Evolutionary conservation across 2,888 invertebrate species (phyloP).

Genomic region (Chloroclysta siterata): DNA sequence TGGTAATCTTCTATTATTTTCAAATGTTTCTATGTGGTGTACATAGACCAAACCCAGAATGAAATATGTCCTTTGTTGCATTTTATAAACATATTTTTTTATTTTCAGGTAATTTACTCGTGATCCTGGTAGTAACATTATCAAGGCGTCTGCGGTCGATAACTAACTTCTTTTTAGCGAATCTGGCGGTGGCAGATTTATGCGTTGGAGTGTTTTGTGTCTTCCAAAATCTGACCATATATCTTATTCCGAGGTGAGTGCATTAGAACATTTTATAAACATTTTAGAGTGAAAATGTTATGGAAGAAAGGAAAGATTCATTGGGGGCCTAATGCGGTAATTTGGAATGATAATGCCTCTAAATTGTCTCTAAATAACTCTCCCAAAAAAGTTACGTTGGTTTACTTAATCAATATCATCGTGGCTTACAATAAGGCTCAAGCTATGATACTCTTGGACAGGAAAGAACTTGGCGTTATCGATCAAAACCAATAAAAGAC

Average conservation of each 20-base stretch:
- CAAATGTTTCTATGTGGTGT: too few species aligned
- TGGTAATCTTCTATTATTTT: too few species aligned
- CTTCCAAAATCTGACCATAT: conserved; percentile 93
- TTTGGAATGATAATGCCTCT: not conserved
- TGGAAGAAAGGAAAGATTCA: not conserved
- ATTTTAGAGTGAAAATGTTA: conserved; percentile 25
- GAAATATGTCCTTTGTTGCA: too few species aligned
- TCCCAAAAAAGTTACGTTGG: too few species aligned
- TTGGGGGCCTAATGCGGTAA: too few species aligned
- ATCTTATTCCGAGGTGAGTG: conserved; percentile 89
- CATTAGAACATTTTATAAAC: conserved; percentile 22
- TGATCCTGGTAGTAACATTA: conserved; percentile 93
- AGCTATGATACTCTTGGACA: too few species aligned
- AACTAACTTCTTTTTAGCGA: conserved; percentile 96
- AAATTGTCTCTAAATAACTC: too few species aligned
- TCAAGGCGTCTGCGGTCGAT: conserved; percentile 93
- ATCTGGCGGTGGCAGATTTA: conserved; percentile 95
- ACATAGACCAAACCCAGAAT: too few species aligned
- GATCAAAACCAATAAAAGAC: too few species aligned
- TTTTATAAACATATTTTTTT: conserved; percentile 27
- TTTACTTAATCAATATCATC: too few species aligned
- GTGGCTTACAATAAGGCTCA: too few species aligned
- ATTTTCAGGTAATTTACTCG: conserved; percentile 92
- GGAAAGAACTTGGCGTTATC: too few species aligned
- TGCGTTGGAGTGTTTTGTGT: conserved; percentile 97